Evolutionary conservation across 2,797 vertebrate genomes (phyloP).

Genomic region (Lutjanus argentimaculatus): DNA sequence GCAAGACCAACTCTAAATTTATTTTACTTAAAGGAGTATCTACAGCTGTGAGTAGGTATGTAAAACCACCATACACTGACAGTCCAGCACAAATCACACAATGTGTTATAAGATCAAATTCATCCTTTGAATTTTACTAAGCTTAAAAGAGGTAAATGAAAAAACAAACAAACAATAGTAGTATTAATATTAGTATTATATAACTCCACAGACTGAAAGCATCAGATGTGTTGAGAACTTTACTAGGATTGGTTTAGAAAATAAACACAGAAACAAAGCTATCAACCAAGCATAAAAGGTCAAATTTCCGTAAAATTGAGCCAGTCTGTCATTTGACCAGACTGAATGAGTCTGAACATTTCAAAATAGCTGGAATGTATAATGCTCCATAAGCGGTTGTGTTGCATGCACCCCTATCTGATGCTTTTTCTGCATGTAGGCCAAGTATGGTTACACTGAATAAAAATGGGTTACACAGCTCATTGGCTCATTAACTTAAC

Average conservation of each 20-base stretch:
- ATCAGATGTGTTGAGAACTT: neutral
- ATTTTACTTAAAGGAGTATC: neutral
- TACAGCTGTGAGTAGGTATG: neutral
- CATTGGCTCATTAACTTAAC: slow-evolving; percentile 38
- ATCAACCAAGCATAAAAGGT: slow-evolving; percentile 7
- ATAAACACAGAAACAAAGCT: slow-evolving; percentile 18
- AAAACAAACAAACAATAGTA: neutral
- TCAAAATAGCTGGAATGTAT: slow-evolving; percentile 61
- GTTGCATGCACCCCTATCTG: slow-evolving; percentile 43
- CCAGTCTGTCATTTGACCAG: slow-evolving; percentile 13
- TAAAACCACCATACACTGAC: neutral
- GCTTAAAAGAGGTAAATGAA: neutral
- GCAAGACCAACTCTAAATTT: neutral
- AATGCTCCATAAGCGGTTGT: slow-evolving; percentile 34
- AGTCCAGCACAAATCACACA: neutral
- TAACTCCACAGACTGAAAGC: neutral
- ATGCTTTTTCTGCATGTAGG: slow-evolving; percentile 53
- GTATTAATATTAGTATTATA: neutral
- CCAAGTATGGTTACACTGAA: slow-evolving; percentile 58
- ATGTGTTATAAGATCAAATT: neutral
- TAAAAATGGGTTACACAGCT: slow-evolving; percentile 62
- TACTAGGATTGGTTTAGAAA: neutral
- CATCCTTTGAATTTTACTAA: neutral
- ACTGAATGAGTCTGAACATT: slow-evolving; percentile 41
- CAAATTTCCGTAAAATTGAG: slow-evolving; percentile 3